Evolutionary conservation across 2,113 vertebrate genomes (phyloP).

Genomic region (Planiliza haematocheilus): DNA sequence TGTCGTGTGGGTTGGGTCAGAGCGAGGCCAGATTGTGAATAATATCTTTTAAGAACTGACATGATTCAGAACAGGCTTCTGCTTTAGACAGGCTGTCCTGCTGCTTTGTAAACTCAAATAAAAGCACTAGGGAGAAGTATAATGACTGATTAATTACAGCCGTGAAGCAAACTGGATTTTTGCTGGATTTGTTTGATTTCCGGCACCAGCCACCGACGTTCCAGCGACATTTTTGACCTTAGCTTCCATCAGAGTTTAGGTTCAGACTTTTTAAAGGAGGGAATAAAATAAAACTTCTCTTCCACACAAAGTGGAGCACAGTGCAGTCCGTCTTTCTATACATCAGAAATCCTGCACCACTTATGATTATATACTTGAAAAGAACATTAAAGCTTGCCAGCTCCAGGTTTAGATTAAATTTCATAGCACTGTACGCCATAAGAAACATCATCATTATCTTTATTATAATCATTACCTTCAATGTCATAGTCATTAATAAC

Average conservation of each 20-base stretch:
- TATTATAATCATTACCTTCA: not conserved
- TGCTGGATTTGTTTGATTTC: not conserved
- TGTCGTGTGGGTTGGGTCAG: not conserved
- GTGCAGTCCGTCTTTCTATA: not conserved
- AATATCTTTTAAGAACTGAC: not conserved
- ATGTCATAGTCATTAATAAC: conserved; percentile 5
- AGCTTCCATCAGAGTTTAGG: not conserved
- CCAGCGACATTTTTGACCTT: not conserved
- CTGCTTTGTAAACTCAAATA: not conserved
- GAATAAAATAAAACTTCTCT: not conserved
- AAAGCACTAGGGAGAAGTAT: not conserved
- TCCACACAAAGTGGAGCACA: not conserved
- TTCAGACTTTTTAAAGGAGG: not conserved
- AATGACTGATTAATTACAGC: not conserved
- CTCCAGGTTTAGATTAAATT: not conserved
- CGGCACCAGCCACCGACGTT: not conserved
- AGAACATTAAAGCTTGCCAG: not conserved
- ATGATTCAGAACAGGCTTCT: not conserved
- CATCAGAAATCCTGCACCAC: not conserved
- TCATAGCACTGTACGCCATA: not conserved
- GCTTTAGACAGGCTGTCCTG: not conserved
- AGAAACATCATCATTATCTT: conserved; percentile 2
- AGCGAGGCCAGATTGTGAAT: not conserved
- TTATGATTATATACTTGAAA: not conserved
- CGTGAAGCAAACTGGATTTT: not conserved